Evolutionary conservation across 2,888 invertebrate genomes (phyloP).

Genomic region (Melikaiella ostensackeni): DNA sequence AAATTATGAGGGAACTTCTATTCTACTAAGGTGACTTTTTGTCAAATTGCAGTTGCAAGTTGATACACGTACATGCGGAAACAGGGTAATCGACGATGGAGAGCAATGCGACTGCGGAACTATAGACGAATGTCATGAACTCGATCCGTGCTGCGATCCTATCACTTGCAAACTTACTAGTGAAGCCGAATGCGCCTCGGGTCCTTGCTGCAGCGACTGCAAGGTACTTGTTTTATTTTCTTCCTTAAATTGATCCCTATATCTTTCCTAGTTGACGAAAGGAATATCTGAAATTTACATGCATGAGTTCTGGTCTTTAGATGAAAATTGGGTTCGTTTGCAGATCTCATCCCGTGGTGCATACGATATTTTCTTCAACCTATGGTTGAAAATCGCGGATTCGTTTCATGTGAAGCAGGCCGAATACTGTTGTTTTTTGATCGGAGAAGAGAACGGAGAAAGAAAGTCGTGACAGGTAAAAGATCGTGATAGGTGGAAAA

Average conservation of each 20-base stretch:
- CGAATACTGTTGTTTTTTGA: too few species aligned
- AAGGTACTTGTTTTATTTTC: constrained; percentile 81
- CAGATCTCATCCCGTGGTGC: too few species aligned
- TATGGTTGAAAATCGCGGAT: too few species aligned
- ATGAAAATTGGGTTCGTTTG: not conserved
- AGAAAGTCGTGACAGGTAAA: too few species aligned
- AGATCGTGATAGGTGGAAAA: too few species aligned
- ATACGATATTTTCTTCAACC: too few species aligned
- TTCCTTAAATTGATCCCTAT: constrained; percentile 39
- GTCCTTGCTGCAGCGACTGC: constrained; percentile 93
- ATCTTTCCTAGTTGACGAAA: constrained; percentile 20
- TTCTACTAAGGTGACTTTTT: constrained; percentile 39
- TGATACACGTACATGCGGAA: constrained; percentile 93
- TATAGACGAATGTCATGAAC: constrained; percentile 90
- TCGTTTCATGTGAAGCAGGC: too few species aligned
- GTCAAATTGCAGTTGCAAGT: constrained; percentile 62
- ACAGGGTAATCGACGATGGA: constrained; percentile 94
- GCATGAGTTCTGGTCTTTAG: not conserved
- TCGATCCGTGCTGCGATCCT: constrained; percentile 98
- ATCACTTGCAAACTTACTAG: constrained; percentile 96
- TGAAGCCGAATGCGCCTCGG: constrained; percentile 95
- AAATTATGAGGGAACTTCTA: not conserved
- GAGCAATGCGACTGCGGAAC: constrained; percentile 99
- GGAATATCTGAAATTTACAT: not conserved
- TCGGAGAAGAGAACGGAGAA: too few species aligned